Evolutionary conservation across 2,888 invertebrate genomes (phyloP), one percentile per base, ranked within the genome.

Genomic region (Formica aserva): DNA sequence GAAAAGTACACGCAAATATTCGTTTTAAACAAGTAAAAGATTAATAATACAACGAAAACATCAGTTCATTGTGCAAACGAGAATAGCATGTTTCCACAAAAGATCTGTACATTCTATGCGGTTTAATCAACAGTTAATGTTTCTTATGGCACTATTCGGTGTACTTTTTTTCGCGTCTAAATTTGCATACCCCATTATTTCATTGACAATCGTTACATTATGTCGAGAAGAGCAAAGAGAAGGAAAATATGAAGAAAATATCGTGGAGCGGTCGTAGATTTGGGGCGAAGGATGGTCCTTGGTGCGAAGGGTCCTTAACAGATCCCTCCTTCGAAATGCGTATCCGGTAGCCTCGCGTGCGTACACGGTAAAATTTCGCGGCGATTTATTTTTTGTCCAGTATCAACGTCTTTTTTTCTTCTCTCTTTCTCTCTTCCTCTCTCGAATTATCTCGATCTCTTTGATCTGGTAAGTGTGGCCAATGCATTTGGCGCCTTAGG

Each of bases 191-290:
- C 65, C n/a, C 11, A 45, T 52, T 35, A 41, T 9, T 13, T 55
- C 18, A 26, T 35, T 66, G 67, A 60, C 35, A 77, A 74, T 41
- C 57, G 81, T 57, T 45, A 63, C 32, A 32, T 52, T 32, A n/a
- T 26, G 26, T 41, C 13, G 52, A 60, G 38, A 88, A 81, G 80
- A 75, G 81, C 85, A 26, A 88, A 84, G 87, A 86, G 88, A 88
- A 84, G 86, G 88, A 90, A 87, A 87, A 84, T 76, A 85, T 5
- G 84, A 72, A 89, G 86, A 89, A 91, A 92, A 90, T 85, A 87
- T 5, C 83, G 4, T 32, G 86, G 71, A 80, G n/a, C 78, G 86
- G 87, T 91, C 90, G 87, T 91, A 89, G 90, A 85, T 84, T 82
- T 83, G 84, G 77, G 89, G 86, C 80, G 66, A 77, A 66, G 66